Base-by-base conservation (phyloP, 2,113 vertebrate species). In the Orientallactaga bullata region DNA sequence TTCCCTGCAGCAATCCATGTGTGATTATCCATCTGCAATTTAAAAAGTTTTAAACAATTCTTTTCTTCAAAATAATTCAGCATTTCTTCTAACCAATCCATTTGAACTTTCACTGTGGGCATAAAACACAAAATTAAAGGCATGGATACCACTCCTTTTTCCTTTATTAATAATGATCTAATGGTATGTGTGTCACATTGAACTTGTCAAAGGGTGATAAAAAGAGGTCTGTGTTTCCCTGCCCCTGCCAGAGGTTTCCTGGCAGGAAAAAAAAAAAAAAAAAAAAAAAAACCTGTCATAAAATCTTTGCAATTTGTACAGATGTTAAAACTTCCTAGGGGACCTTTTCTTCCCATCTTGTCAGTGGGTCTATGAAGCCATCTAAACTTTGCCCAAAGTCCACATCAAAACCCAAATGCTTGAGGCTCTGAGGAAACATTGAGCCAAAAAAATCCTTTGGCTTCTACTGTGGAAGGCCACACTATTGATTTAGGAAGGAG, bases 261-360 rank as follows among this genome's bases (percentile, higher is more conserved):
- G 42, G 32, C 74, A 42, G 69, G 17, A 82, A 58, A 91, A 83
- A 94, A n/a, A n/a, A n/a, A n/a, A n/a, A n/a, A n/a, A n/a, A n/a
- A n/a, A n/a, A n/a, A n/a, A n/a, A n/a, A n/a, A n/a, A n/a, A n/a
- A n/a, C n/a, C 35, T 88, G 42, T 93, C 82, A 88, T 66, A 90
- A 88, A 1, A 42, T 23, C n/a, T 89, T 65, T 23, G 28, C 39
- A 92, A 16, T 32, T 76, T 35, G 12, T 10, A 58, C 69, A 32
- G 73, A 93, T 71, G 58, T n/a, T 28, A 84, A 81, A 81, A 21
- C 42, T 87, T 85, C 69, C 74, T 8, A 8, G 9, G 35, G 28
- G 24, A n/a, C 16, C 12, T 85, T 87, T 81, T 37, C 60, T 66
- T 76, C 74, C 28, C 90, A 5, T 74, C 78, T 81, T 85, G 0